phyloP scores from a whole-genome alignment of 2,113 vertebrate genomes.

The Symphodus melops region DNA sequence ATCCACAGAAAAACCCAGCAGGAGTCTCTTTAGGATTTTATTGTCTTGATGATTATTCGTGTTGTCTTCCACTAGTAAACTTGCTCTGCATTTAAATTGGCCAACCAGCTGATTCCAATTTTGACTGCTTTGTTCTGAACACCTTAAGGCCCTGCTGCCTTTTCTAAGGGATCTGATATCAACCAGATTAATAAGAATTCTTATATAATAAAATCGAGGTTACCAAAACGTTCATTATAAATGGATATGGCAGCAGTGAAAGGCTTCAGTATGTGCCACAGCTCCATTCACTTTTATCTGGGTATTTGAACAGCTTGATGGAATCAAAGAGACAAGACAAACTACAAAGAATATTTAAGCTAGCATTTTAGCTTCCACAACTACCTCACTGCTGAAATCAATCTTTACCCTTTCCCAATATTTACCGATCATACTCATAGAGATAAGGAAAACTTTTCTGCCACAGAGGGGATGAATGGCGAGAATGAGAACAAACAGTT shows the following conservation, averaged over 20 bases:
- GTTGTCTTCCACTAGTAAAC: constrained; percentile 18
- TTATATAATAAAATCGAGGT: constrained; percentile 67
- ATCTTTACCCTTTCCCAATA: neutral
- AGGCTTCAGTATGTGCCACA: constrained; percentile 43
- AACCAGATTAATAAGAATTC: constrained; percentile 53
- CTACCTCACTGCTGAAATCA: neutral
- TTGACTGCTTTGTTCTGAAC: constrained; percentile 13
- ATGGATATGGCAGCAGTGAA: constrained; percentile 62
- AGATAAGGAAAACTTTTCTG: constrained; percentile 22
- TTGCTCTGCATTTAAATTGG: neutral
- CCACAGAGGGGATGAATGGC: no score
- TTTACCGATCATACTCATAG: neutral
- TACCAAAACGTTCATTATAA: constrained; percentile 69
- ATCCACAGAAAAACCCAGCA: neutral
- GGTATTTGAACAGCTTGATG: constrained; percentile 54
- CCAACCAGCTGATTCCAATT: constrained; percentile 10
- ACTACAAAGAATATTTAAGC: neutral
- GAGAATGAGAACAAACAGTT: constrained; percentile 16
- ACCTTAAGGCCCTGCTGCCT: constrained; percentile 28
- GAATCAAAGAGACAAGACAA: neutral
- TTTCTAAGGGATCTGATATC: constrained; percentile 62
- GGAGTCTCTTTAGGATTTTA: neutral
- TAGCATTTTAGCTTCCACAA: neutral
- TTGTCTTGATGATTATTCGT: neutral
- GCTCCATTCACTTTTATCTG: constrained; percentile 61